Evolutionary conservation across 2,888 invertebrate genomes (phyloP).

Genomic region (Polydrusus pterygomalis): DNA sequence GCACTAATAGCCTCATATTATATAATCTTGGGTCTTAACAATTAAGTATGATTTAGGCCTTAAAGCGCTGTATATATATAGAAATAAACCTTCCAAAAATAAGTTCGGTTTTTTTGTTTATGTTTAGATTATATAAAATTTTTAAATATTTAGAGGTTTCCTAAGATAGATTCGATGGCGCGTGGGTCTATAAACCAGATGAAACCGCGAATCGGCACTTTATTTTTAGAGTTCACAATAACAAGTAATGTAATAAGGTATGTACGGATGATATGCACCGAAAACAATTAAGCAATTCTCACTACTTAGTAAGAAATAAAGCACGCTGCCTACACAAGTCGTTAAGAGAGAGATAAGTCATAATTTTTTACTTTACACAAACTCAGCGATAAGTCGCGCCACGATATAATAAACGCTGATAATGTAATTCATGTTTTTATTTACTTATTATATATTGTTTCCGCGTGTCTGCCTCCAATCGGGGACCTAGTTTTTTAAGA

Average conservation of each 20-base stretch:
- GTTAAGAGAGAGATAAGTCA: constrained; percentile 31
- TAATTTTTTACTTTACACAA: constrained; percentile 35
- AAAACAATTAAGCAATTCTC: constrained; percentile 23
- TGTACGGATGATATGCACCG: constrained; percentile 27
- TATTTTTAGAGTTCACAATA: constrained; percentile 37
- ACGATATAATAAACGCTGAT: constrained; percentile 58
- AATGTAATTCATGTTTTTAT: constrained; percentile 56
- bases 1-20: no score
- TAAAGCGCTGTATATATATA: not conserved
- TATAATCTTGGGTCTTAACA: no score
- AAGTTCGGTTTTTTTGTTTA: constrained; percentile 30
- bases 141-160: constrained; percentile 45
- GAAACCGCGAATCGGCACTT: constrained; percentile 15
- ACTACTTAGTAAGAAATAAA: constrained; percentile 19
- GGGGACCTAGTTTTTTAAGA: constrained; percentile 37
- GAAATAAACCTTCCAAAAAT: constrained; percentile 20
- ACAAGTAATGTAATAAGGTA: constrained; percentile 17
- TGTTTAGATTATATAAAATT: constrained; percentile 27
- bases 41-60: not conserved
- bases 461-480: constrained; percentile 50
- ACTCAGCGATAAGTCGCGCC: constrained; percentile 38
- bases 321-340: constrained; percentile 23
- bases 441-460: constrained; percentile 55
- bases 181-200: constrained; percentile 42
- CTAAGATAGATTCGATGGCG: constrained; percentile 38